Base-by-base conservation (phyloP, 1,140 invertebrate genomes). In the Cotesia typhae region DNA sequence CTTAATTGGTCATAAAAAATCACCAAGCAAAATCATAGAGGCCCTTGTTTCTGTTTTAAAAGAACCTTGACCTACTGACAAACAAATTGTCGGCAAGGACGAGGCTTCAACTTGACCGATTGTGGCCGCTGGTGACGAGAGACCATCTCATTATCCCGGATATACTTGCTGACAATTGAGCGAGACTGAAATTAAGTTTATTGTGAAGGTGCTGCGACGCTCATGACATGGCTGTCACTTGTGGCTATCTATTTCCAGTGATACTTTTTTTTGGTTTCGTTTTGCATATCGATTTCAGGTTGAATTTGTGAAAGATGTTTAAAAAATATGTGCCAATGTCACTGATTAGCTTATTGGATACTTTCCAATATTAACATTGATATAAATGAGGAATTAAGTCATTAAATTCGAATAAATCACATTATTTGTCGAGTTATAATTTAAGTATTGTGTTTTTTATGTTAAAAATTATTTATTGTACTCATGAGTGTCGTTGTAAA, bases 11-110 rank as follows among this genome's bases (percentile, higher is more conserved):
- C 53, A 72, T 67, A 47, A 59, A 60, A 52, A 72, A 72, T 72
- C 52, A 72, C 17, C 55, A 41, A 17, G 53, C 65, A 57, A 67
- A 41, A 47, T 51, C 14, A 38, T 72, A 36, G 38, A 63, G 51
- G 4, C 63, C 53, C 67, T 71, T 63, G 38, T 64, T 38, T 71
- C 60, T 28, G 47, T 59, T 12, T 17, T 12, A 55, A 55, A 52
- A 64, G 38, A 71, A 72, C 71, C 71, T 72, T 72, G 71, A 72
- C 71, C 71, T 35, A 61, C 60, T 72, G 59, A 63, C 59, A 35
- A 59, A 60, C 67, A 55, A 72, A 67, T 72, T 63, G 51, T 65
- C 60, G 65, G 67, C 71, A 67, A 67, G 71, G 71, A 55, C 47
- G 37, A 35, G 14, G 36, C 38, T 71, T 66, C 70, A 71, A 71